Base-by-base conservation (phyloP, 2,888 invertebrate species). In the Eremobia ochroleuca region DNA sequence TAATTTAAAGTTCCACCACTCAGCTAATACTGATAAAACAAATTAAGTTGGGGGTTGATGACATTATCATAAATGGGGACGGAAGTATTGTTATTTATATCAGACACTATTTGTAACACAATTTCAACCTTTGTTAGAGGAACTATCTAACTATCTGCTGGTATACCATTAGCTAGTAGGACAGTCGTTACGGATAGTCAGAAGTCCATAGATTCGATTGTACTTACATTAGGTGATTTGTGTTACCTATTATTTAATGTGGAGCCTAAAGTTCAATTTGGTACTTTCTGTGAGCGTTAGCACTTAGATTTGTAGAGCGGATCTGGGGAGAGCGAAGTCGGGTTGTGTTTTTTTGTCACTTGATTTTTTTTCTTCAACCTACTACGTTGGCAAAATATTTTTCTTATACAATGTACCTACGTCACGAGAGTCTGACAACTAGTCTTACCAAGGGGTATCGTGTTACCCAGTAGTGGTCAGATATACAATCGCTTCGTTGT, bases 1-100 rank as follows among this genome's bases (percentile, higher is more conserved):
- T 91, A 90, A 90, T 91, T 89, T 91, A 90, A 91, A 92, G 82
- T 92, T 92, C 78, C 77, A 73, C 86, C 73, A 77, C 74, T 86
- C 82, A 74, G 84, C 82, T 89, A 86, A 87, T 87, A 85, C 85
- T 89, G 85, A 87, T 81, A 70, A 83, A 87, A 83, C 71, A 70
- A 77, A 82, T 81, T 81, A 82, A 73, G 65, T 15, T 70, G 73
- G 73, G 67, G 46, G 65, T 71, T 73, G 79, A 83, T 80, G 81
- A 83, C 73, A 80, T 82, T 83, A 83, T 74, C 73, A 74, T 79
- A 81, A 85, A 87, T 61, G 46, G 66, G 21, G 68, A 37, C 0
- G 11, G 31, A 70, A 62, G 13, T 78, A 58, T 13, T 21, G 11
- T 21, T 40, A 65, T 80, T 49, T 78, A n/a, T 49, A 15, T n/a